Percentiles rank a stretch among this genome's conserved stretches.
Evolutionary conservation across 2,113 vertebrate species (phyloP).

Genomic region (Pituophis catenifer): DNA sequence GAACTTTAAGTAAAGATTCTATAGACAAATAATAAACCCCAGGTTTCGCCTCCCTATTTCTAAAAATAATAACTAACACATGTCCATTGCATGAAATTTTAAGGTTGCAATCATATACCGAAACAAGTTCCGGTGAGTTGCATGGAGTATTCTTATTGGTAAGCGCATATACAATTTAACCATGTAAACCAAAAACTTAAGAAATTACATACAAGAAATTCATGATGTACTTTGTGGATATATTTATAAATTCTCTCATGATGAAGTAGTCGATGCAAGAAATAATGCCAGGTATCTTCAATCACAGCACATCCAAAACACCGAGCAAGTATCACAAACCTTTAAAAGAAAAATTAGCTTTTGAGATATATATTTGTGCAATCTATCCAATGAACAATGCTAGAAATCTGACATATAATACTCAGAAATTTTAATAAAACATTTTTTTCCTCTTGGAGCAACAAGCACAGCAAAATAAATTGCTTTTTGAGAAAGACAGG

Average conservation of each 20-base stretch:
- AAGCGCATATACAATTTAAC: not conserved
- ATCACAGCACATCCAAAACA: slow-evolving; percentile 90
- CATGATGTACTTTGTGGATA: slow-evolving; percentile 97
- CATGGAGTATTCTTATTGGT: not conserved
- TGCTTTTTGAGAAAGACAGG: not conserved
- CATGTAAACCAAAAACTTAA: not conserved
- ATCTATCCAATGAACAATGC: not conserved
- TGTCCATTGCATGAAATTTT: not conserved
- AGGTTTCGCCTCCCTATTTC: not conserved
- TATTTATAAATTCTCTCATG: slow-evolving; percentile 94
- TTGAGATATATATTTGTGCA: not conserved
- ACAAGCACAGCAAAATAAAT: not conserved
- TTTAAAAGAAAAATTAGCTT: slow-evolving; percentile 28
- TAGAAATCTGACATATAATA: not conserved
- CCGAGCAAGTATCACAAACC: slow-evolving; percentile 70
- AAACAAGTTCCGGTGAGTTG: not conserved
- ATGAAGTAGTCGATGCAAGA: slow-evolving; percentile 87
- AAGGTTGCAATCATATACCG: not conserved
- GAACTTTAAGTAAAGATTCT: not conserved
- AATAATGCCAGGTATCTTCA: slow-evolving; percentile 93
- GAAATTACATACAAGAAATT: slow-evolving; percentile 83
- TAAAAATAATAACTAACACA: not conserved
- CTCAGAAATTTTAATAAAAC: not conserved
- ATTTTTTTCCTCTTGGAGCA: not conserved
- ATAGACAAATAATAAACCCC: not conserved